Percentiles rank a stretch among this genome's conserved stretches.
These are phyloP conservation scores for Capitella teleta DNA, from an alignment of 1,140 invertebrate species.

Conservation along the genomic window DNA sequence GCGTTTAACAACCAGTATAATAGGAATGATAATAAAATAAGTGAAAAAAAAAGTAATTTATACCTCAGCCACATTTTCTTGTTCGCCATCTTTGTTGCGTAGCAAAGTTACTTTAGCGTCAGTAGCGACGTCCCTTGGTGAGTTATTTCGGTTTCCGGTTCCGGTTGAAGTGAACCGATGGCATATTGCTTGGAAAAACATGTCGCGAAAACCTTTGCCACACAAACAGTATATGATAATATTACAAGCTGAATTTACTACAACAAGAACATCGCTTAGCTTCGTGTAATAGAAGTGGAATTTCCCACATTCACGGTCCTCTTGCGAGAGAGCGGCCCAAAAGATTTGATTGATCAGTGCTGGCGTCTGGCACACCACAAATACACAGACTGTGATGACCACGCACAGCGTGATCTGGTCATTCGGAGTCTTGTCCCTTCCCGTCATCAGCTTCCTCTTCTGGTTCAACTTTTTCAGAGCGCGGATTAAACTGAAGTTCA, in stretches of 20 bases:
- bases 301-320: constrained; percentile 4
- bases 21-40: too few relatives aligned
- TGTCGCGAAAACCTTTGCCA: constrained; percentile 8
- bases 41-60: too few relatives aligned
- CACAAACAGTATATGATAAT: constrained; percentile 14
- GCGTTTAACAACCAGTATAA: too few relatives aligned
- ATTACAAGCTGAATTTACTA: constrained; percentile 11
- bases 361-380: constrained; percentile 14
- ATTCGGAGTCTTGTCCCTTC: background rate
- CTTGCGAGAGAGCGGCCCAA: constrained; percentile 5
- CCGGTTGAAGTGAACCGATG: too few relatives aligned
- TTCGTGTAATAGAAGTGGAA: constrained; percentile 15
- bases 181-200: constrained; percentile 8
- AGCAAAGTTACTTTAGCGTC: too few relatives aligned
- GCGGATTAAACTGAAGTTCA: constrained; percentile 10
- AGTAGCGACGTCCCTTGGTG: too few relatives aligned
- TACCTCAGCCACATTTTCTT: too few relatives aligned
- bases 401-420: constrained; percentile 14
- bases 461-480: background rate
- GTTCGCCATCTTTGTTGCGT: too few relatives aligned
- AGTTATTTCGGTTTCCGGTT: too few relatives aligned
- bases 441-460: background rate
- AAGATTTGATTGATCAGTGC: constrained; percentile 15
- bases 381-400: constrained; percentile 9
- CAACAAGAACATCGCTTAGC: constrained; percentile 13